Percentiles rank a stretch among this genome's conserved stretches.
Conservation (phyloP, 2,113 vertebrate species). For the Amblyopsis rosae region DNA sequence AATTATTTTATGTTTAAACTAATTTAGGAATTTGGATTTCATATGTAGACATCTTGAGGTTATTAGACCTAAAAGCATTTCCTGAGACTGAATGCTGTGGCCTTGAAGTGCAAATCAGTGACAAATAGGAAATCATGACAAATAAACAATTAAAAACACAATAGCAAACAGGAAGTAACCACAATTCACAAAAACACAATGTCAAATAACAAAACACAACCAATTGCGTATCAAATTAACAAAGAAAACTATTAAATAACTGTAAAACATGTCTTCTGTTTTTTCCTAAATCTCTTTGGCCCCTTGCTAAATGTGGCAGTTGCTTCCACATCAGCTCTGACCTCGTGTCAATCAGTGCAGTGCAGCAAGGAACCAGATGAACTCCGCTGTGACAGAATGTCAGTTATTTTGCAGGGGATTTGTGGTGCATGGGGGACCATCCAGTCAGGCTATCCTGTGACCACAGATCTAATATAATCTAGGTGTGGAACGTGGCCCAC, state of each 20-base stretch:
- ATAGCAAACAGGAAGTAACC: too few relatives aligned
- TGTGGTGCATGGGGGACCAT: constrained; percentile 59
- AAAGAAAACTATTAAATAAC: too few relatives aligned
- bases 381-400: constrained; percentile 44
- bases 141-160: too few relatives aligned
- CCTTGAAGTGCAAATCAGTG: too few relatives aligned
- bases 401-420: constrained; percentile 58
- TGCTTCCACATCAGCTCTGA: constrained; percentile 20
- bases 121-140: too few relatives aligned
- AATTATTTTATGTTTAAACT: neutral
- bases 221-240: too few relatives aligned
- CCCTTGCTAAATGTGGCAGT: neutral
- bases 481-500: constrained; percentile 56
- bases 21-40: neutral
- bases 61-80: neutral
- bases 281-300: constrained; percentile 4
- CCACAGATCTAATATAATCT: constrained; percentile 70
- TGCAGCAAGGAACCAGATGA: constrained; percentile 27
- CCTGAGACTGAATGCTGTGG: too few relatives aligned
- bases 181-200: too few relatives aligned
- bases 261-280: too few relatives aligned
- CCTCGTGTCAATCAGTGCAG: constrained; percentile 35
- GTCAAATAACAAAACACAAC: too few relatives aligned
- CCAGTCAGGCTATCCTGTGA: constrained; percentile 56
- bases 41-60: neutral